A percentile compares a stretch with the other conserved stretches of the same genome.
Conservation (phyloP, 2,113 vertebrate genomes). For the Setophaga kirtlandii region DNA sequence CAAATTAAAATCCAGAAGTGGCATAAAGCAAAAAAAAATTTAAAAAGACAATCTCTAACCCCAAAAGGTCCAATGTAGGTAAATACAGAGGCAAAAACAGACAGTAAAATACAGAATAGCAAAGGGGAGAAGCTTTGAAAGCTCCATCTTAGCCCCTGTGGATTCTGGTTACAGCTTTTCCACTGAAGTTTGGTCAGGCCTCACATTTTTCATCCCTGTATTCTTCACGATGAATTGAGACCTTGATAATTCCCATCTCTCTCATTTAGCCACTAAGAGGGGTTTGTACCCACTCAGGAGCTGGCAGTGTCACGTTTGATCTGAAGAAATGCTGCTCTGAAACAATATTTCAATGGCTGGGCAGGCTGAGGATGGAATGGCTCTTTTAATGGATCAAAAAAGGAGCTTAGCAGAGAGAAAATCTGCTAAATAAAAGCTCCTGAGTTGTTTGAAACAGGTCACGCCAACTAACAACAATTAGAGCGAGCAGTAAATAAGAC, state of each 20-base stretch:
- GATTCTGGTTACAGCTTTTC: background rate
- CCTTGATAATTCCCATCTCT: background rate
- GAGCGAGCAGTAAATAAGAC: slow-evolving; percentile 11
- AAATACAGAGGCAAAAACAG: background rate
- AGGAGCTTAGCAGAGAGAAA: background rate
- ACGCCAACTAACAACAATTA: background rate
- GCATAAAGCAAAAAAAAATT: background rate
- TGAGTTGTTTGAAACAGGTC: background rate
- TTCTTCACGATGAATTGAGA: background rate
- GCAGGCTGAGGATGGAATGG: background rate
- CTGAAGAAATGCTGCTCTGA: background rate
- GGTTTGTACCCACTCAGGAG: background rate
- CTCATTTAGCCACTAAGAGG: background rate
- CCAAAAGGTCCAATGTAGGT: background rate
- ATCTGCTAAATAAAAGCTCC: background rate
- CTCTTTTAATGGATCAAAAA: background rate
- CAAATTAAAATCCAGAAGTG: background rate
- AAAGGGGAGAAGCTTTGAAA: background rate
- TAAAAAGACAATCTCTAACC: background rate
- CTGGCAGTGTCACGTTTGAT: background rate
- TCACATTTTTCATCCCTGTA: background rate
- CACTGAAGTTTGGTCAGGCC: background rate
- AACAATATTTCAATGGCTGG: background rate
- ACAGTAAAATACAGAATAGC: background rate
- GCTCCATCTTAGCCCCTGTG: background rate